Evolutionary conservation across 2,113 vertebrate species (phyloP), one percentile per base, ranked within the genome.

Genomic region (Corythornis madagascariensis): DNA sequence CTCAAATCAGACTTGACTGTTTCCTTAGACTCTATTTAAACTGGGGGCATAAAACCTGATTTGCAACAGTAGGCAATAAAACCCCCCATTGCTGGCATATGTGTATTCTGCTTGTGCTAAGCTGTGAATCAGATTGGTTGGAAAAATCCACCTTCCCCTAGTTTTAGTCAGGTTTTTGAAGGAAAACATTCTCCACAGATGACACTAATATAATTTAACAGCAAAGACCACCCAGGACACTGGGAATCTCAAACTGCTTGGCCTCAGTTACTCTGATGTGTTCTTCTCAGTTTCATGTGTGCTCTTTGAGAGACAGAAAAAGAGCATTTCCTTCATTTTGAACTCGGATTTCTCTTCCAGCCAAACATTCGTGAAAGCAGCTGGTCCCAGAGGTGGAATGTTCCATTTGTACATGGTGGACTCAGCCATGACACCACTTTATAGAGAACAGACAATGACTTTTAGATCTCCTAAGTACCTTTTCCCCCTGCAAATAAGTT

Each of bases 161-260:
- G 13, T 73, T 85, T 86, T 82, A 61, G 61, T 83, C 73, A 90
- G 82, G 53, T 81, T 92, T 92, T 86, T 90, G 65, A 88, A 91
- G 50, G 42, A 84, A 88, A 91, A 69, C 65, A 53, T 94, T 88
- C 76, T 90, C 29, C 24, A 79, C 50, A 25, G 77, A 88, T 94
- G 73, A 90, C 79, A 76, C 56, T 59, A 81, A 77, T 35, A 43
- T 66, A 84, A 83, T 77, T 73, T 80, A 87, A 89, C 67, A 80
- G 76, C 45, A 57, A 74, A 86, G 94, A 95, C 93, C 92, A 93
- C 90, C 92, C 94, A 93, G 69, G 56, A 66, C 81, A 86, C 56
- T 93, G 91, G 75, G 84, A 95, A 93, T 88, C 86, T 86, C 83
- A 69, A 18, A 88, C 24, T 84, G 57, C 74, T 94, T 94, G 90